These are phyloP conservation scores for Eptatretus burgeri DNA, from an alignment of 2,113 vertebrate genomes.

Conservation along the genomic window DNA sequence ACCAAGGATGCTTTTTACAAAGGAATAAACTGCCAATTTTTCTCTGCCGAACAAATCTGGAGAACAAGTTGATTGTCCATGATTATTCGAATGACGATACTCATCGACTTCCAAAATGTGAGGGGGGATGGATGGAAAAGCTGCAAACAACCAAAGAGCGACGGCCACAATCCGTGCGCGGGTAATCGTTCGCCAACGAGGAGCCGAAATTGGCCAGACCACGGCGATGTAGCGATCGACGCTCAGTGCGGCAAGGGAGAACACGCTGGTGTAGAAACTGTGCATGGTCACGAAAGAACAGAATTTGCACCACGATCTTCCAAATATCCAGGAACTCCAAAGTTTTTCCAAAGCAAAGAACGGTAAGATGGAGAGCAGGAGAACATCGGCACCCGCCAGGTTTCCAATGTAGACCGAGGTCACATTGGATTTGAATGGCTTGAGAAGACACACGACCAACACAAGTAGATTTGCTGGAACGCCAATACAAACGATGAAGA, in stretches of 20 bases:
- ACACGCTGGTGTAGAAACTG: slow-evolving; percentile 41
- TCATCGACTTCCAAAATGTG: slow-evolving; percentile 13
- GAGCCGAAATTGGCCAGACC: slow-evolving; percentile 22
- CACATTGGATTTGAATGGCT: no score
- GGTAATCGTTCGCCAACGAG: slow-evolving; percentile 13
- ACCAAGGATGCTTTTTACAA: slow-evolving; percentile 13
- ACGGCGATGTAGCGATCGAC: slow-evolving; percentile 31
- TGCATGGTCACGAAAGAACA: slow-evolving; percentile 22
- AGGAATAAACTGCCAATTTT: background rate
- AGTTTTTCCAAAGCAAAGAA: slow-evolving; percentile 23
- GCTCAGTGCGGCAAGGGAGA: slow-evolving; percentile 35
- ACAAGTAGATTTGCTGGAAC: no score
- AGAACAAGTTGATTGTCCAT: slow-evolving; percentile 6
- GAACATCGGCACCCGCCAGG: no score
- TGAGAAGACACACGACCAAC: no score
- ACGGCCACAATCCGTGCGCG: slow-evolving; percentile 12
- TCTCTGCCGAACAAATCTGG: fast-evolving
- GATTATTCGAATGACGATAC: no score
- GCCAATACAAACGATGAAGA: no score
- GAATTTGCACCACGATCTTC: slow-evolving; percentile 21
- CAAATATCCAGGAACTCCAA: slow-evolving; percentile 29
- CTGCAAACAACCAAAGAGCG: slow-evolving; percentile 19
- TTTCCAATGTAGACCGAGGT: no score
- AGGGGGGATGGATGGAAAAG: slow-evolving; percentile 20
- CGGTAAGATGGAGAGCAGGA: slow-evolving; percentile 22